Evolutionary conservation across 2,797 vertebrate species (phyloP).

Genomic region (Muscicapa striata): DNA sequence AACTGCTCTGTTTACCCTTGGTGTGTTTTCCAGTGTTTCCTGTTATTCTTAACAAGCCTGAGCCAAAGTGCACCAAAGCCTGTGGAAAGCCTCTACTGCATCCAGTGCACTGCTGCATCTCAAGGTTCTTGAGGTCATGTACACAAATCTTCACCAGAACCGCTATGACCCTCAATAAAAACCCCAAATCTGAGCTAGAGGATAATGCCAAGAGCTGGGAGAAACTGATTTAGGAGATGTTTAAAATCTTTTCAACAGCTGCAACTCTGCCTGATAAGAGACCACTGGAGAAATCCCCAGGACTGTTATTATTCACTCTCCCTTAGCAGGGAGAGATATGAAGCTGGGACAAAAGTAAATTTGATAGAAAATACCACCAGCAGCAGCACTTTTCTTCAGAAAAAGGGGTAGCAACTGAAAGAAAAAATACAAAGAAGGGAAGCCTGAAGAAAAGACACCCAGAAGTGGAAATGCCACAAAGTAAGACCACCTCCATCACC

Average conservation of each 20-base stretch:
- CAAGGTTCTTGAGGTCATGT: slow-evolving; percentile 37
- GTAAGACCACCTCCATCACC: background rate
- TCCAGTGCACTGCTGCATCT: background rate
- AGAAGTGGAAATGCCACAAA: background rate
- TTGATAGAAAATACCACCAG: background rate
- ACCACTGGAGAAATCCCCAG: slow-evolving; percentile 7
- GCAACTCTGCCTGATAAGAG: slow-evolving; percentile 51
- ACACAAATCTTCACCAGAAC: slow-evolving; percentile 57
- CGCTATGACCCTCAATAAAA: background rate
- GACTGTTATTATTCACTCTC: background rate
- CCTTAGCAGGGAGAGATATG: background rate
- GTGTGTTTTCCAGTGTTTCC: slow-evolving; percentile 23
- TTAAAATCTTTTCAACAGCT: slow-evolving; percentile 53
- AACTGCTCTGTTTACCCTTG: slow-evolving; percentile 52
- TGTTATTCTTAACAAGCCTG: slow-evolving; percentile 50
- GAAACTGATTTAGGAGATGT: slow-evolving; percentile 27
- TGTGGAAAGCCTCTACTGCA: background rate
- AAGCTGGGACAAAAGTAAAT: background rate
- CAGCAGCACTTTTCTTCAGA: background rate
- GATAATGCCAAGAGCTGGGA: background rate
- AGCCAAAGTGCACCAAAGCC: slow-evolving; percentile 54
- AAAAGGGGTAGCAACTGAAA: background rate
- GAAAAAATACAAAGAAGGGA: background rate
- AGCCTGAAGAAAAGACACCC: background rate
- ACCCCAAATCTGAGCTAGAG: slow-evolving; percentile 16